Evolutionary conservation across 2,797 vertebrate species (phyloP), one percentile per base, ranked within the genome.

Genomic region (Phoebastria nigripes): DNA sequence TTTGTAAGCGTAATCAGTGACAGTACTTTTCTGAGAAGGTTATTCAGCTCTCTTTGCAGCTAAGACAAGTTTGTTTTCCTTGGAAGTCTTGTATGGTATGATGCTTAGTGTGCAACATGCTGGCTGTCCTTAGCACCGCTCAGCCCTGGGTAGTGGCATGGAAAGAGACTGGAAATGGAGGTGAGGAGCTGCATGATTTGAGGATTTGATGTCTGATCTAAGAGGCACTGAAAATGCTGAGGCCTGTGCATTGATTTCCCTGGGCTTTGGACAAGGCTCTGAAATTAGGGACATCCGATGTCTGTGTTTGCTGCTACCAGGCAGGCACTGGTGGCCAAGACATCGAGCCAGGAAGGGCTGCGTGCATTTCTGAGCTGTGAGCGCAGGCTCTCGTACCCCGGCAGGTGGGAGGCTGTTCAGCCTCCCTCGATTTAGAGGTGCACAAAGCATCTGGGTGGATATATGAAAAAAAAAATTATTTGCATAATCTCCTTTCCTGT

Each of bases 341-440:
- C 42, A 12, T 35, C 1, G 2, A 33, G 46, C 44, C 4, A 3
- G 41, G 37, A 70, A 33, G 24, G 22, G 24, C 9, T 35, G 14
- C 0, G 0, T 37, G 28, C 1, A 1, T 44, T 84, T 66, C 28
- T 37, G 61, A 78, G 42, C 39, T 13, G 4, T 33, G 39, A 39
- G 20, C 4, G 2, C 12, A 3, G 29, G 3, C 19, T 76, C 9
- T 69, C 2, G 4, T 46, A 21, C 5, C 12, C 10, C 1, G 1
- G 15, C 22, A 47, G 15, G 13, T 80, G 18, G 39, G 31, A 29
- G 20, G 12, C 29, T 85, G 8, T 67, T 78, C 49, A 74, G 59
- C 47, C n/a, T 66, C 6, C n/a, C 31, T 79, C 5, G 2, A 9
- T 65, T 82, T 39, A 81, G 28, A 56, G 15, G 20, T 69, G 35